A percentile compares a stretch with the other conserved stretches of the same genome.
Conservation (phyloP, 2,113 vertebrate species). For the Cranoglanis bouderius region DNA sequence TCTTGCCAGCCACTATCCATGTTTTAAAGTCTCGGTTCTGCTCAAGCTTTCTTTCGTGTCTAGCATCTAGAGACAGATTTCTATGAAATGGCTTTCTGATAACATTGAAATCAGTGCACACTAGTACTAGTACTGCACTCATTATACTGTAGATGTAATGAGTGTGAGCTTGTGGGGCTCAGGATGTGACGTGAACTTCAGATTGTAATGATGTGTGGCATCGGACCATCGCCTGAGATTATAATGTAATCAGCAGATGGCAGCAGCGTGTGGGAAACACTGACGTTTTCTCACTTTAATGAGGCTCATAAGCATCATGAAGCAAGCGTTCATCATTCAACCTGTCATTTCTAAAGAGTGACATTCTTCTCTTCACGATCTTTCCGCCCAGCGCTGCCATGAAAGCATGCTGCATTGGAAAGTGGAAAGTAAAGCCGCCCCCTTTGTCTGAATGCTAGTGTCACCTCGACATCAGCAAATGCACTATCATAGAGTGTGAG, state of each 20-base stretch:
- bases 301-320: constrained; percentile 9
- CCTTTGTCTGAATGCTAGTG: background rate
- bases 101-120: background rate
- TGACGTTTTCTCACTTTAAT: constrained; percentile 4
- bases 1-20: background rate
- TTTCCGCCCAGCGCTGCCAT: too few species aligned
- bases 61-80: background rate
- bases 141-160: background rate
- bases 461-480: background rate
- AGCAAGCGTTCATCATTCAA: background rate
- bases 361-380: background rate
- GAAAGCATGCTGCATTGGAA: background rate
- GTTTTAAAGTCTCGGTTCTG: background rate
- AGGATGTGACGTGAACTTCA: background rate
- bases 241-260: constrained; percentile 34
- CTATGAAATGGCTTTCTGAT: background rate
- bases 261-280: background rate
- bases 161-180: background rate
- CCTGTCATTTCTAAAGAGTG: background rate
- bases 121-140: background rate
- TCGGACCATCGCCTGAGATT: background rate
- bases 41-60: background rate
- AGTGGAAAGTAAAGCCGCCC: background rate
- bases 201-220: background rate
- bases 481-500: background rate